These are phyloP conservation scores for Bothrops jararaca DNA, from an alignment of 2,113 vertebrate species.

Conservation along the genomic window DNA sequence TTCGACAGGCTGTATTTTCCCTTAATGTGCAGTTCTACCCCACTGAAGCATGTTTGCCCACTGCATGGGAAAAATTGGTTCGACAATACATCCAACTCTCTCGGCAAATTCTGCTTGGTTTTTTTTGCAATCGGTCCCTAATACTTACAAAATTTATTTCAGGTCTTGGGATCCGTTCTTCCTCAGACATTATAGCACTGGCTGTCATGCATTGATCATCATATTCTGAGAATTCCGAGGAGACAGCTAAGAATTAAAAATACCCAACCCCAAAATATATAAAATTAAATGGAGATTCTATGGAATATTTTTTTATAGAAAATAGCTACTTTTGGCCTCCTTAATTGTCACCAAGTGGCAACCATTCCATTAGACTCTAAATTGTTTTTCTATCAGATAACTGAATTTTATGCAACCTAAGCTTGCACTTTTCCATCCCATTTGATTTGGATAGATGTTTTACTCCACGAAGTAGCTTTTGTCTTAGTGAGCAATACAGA, in stretches of 20 bases:
- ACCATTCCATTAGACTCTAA: neutral
- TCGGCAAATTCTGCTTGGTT: neutral
- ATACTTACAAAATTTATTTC: constrained; percentile 64
- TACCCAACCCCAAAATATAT: neutral
- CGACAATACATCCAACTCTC: neutral
- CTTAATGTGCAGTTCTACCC: neutral
- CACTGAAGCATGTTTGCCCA: neutral
- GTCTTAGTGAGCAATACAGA: neutral
- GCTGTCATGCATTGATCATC: constrained; percentile 18
- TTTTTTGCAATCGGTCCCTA: neutral
- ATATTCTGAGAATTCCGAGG: constrained; percentile 57
- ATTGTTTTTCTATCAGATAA: neutral
- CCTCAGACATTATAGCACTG: constrained; percentile 48
- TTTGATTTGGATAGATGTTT: neutral
- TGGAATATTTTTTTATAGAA: neutral
- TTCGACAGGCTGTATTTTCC: neutral
- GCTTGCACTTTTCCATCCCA: neutral
- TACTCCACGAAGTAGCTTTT: neutral
- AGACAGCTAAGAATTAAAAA: constrained; percentile 52
- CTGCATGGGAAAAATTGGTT: neutral
- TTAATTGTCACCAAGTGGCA: neutral
- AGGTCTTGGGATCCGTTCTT: constrained; percentile 66
- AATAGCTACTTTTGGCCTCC: neutral
- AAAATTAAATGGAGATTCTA: neutral
- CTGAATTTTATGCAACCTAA: neutral